Conservation (phyloP, 2,888 invertebrate genomes). For the Clistopyga incitator region DNA sequence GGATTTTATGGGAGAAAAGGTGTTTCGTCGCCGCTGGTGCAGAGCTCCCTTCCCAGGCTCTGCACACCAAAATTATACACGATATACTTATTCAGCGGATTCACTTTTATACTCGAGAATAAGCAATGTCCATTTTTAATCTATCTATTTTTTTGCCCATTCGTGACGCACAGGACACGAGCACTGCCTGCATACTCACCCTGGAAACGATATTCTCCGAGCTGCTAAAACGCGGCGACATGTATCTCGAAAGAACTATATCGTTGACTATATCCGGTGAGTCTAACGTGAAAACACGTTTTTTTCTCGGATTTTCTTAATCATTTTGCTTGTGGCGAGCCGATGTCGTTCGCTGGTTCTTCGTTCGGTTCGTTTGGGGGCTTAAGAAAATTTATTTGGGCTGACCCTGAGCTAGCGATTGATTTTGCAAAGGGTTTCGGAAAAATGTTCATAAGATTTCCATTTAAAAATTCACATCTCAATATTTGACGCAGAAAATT, state of each 20-base stretch:
- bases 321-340: neutral
- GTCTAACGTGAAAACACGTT: slow-evolving; percentile 30
- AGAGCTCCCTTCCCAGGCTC: neutral
- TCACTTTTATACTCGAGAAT: slow-evolving; percentile 2
- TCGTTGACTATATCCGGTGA: slow-evolving; percentile 79
- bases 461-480: no score
- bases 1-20: neutral
- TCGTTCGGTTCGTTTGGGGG: neutral
- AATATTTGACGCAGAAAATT: no score
- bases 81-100: neutral
- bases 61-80: neutral
- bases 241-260: slow-evolving; percentile 86
- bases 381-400: neutral
- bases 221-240: slow-evolving; percentile 88
- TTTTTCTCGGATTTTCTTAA: slow-evolving; percentile 6
- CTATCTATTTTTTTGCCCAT: slow-evolving; percentile 12
- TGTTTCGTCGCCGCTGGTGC: neutral
- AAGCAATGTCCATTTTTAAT: slow-evolving; percentile 10
- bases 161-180: slow-evolving; percentile 73
- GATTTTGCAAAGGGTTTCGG: no score
- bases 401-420: neutral
- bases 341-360: neutral
- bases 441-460: no score
- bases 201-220: slow-evolving; percentile 90
- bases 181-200: slow-evolving; percentile 87